Conservation (phyloP, 2,888 invertebrate species). For the Anticlea derivata region DNA sequence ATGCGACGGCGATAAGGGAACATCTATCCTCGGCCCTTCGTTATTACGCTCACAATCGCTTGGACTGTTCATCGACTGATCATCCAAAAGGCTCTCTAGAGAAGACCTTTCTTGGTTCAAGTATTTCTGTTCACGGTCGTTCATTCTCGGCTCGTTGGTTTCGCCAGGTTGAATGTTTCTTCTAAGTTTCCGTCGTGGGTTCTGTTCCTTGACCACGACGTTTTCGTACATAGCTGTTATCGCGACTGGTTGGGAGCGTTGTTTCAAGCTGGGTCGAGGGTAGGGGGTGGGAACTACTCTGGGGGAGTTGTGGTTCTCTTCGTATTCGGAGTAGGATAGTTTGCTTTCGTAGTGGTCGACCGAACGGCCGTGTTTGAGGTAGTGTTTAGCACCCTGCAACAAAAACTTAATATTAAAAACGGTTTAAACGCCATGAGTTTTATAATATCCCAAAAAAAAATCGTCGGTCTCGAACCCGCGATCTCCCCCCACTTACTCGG, state of each 20-base stretch:
- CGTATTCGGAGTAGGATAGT: constrained; percentile 81
- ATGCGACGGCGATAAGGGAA: constrained; percentile 94
- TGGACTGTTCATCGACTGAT: constrained; percentile 80
- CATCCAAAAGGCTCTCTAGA: constrained; percentile 85
- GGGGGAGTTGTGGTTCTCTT: constrained; percentile 74
- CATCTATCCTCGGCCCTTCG: constrained; percentile 70
- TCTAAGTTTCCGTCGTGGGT: constrained; percentile 88
- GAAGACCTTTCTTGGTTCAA: constrained; percentile 82
- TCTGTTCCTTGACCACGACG: constrained; percentile 87
- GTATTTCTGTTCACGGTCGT: constrained; percentile 70
- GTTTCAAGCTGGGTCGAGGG: constrained; percentile 72
- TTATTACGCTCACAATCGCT: constrained; percentile 75
- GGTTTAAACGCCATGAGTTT: not conserved
- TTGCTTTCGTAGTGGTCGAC: constrained; percentile 91
- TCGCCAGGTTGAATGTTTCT: constrained; percentile 83
- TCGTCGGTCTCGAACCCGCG: no score
- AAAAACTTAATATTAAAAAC: constrained; percentile 38
- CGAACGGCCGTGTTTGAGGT: constrained; percentile 88
- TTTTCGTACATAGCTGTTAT: constrained; percentile 90
- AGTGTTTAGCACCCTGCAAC: constrained; percentile 80
- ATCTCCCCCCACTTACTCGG: no score
- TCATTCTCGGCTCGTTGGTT: constrained; percentile 82
- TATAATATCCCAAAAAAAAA: no score
- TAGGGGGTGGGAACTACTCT: constrained; percentile 73
- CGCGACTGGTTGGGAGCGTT: constrained; percentile 86